Base-by-base conservation (phyloP, 2,888 invertebrate species). In the Cosmorhoe ocellata region DNA sequence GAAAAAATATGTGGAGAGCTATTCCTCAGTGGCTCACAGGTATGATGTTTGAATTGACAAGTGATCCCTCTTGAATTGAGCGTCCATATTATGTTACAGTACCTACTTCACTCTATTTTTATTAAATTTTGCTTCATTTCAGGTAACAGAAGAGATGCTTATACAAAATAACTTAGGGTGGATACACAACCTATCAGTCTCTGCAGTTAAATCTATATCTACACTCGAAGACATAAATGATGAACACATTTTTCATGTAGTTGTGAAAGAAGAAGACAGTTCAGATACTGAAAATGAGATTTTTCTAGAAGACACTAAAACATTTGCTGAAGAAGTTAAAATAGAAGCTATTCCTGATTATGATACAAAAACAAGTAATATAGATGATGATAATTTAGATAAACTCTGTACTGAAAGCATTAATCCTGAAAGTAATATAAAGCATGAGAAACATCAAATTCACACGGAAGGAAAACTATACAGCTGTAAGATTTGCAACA, bases 1-100 rank as follows among this genome's bases (percentile, higher is more conserved):
- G 46, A 46, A 5, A 51, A 41, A 46, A 51, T 51, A 27, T 46
- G 46, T 26, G 41, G n/a, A 38, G 46, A 14, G 11, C 31, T 51
- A 6, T 37, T 37, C 12, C 22, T 26, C 33, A 42, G 10, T 12
- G 33, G 33, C 14, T 9, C 38, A 26, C 30, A 46, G 51, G 51
- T 46, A 38, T 12, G 32, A 3, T 24, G 7, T 24, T 24, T 18
- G 2, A 4, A 24, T 24, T 6, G 24, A 7, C 6, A 24, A 24
- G 18, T 18, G n/a, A n/a, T n/a, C n/a, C n/a, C n/a, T n/a, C n/a
- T n/a, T n/a, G n/a, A n/a, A n/a, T n/a, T n/a, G n/a, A n/a, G n/a
- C n/a, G n/a, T n/a, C n/a, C n/a, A n/a, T n/a, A n/a, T n/a, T n/a
- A n/a, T n/a, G n/a, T n/a, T n/a, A n/a, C n/a, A n/a, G n/a, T n/a